A percentile compares a stretch with the other conserved stretches of the same genome.
Conservation (phyloP, 2,888 invertebrate genomes). For the Leptodirus hochenwartii region DNA sequence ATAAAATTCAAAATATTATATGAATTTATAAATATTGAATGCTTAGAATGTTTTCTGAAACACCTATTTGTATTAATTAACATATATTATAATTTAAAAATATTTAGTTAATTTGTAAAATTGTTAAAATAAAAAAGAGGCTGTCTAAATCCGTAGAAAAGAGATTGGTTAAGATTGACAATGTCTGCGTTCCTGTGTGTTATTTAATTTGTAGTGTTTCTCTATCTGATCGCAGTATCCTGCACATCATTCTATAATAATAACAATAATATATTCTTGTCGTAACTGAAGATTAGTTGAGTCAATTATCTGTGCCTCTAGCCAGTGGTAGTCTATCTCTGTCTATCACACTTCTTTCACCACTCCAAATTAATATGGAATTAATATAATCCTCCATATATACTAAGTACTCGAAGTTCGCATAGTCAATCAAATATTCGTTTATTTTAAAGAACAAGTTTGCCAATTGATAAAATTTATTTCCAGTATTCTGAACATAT, state of each 20-base stretch:
- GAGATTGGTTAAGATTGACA: conserved; percentile 6
- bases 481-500: too few relatives aligned
- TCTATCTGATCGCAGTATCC: conserved; percentile 11
- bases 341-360: conserved; percentile 23
- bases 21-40: conserved; percentile 6
- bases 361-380: neutral
- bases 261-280: conserved; percentile 20
- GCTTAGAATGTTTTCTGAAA: conserved; percentile 6
- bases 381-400: too few relatives aligned
- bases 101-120: neutral
- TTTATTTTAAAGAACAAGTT: too few relatives aligned
- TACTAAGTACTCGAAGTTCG: too few relatives aligned
- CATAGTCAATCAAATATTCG: too few relatives aligned
- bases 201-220: conserved; percentile 25
- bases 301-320: conserved; percentile 45
- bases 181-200: conserved; percentile 23
- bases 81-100: neutral
- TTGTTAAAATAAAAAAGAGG: conserved; percentile 1
- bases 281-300: conserved; percentile 35
- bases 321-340: conserved; percentile 27
- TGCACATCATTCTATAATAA: conserved; percentile 9
- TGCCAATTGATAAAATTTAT: too few relatives aligned
- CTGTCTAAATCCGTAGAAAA: too few relatives aligned
- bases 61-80: conserved; percentile 1
- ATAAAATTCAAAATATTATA: too few relatives aligned